These are phyloP conservation scores for Ophion obscuratus DNA, from an alignment of 2,888 invertebrate genomes.

Conservation along the genomic window DNA sequence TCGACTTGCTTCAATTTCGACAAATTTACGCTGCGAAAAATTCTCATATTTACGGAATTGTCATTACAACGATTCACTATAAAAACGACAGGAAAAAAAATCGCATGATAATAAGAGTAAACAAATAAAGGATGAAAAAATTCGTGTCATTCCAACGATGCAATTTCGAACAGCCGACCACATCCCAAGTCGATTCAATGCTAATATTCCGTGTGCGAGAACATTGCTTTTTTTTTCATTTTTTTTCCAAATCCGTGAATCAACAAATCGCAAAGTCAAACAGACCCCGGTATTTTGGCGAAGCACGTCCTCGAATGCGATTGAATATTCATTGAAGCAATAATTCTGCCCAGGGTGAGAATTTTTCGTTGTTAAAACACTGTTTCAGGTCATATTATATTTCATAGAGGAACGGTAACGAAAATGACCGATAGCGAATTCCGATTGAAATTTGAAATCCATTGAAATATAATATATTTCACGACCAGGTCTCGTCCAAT, in stretches of 20 bases:
- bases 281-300: neutral
- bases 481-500: slow-evolving; percentile 13
- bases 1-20: no score
- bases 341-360: neutral
- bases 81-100: no score
- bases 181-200: no score
- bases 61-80: no score
- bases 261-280: neutral
- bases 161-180: no score
- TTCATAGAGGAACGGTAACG: slow-evolving; percentile 28
- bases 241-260: neutral
- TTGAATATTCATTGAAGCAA: neutral
- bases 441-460: slow-evolving; percentile 60
- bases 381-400: slow-evolving; percentile 15
- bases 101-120: no score
- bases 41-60: no score
- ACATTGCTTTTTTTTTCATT: neutral
- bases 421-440: slow-evolving; percentile 48
- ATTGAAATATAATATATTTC: slow-evolving; percentile 66
- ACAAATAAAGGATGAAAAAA: no score
- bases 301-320: neutral
- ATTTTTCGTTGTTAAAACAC: slow-evolving; percentile 11
- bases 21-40: no score
- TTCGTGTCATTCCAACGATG: no score
- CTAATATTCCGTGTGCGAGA: neutral